phyloP scores from a whole-genome alignment of 2,888 invertebrate species.

The Parnassius smintheus region DNA sequence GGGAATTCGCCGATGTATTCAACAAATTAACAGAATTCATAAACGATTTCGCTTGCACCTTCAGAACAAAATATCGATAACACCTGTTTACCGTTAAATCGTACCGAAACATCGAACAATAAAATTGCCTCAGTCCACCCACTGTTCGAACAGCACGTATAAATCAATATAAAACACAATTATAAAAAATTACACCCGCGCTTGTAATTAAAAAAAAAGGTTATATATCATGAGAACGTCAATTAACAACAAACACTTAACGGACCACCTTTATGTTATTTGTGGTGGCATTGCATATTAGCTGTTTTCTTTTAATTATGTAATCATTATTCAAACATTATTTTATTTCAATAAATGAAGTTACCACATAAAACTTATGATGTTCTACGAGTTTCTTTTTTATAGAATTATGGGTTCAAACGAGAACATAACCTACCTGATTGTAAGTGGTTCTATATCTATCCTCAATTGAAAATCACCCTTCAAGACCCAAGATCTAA shows the following conservation, averaged over 20 bases:
- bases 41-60: slow-evolving; percentile 19
- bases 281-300: not conserved
- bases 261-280: slow-evolving; percentile 58
- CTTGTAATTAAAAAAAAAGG: slow-evolving; percentile 58
- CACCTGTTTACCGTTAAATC: slow-evolving; percentile 44
- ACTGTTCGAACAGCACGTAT: slow-evolving; percentile 47
- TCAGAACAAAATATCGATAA: slow-evolving; percentile 20
- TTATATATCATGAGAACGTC: slow-evolving; percentile 61
- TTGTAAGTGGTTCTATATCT: too few species aligned
- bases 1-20: too few species aligned
- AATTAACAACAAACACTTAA: slow-evolving; percentile 65
- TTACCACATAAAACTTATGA: too few species aligned
- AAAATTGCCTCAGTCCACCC: slow-evolving; percentile 61
- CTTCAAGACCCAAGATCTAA: too few species aligned
- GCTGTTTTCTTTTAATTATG: too few species aligned
- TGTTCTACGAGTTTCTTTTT: too few species aligned
- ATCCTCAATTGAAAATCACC: too few species aligned
- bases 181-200: slow-evolving; percentile 62
- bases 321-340: too few species aligned
- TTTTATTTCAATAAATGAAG: too few species aligned
- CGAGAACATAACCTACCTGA: too few species aligned
- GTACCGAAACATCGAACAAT: slow-evolving; percentile 58
- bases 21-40: not conserved
- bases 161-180: slow-evolving; percentile 73
- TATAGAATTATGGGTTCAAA: too few species aligned